Base-by-base conservation (phyloP, 2,113 vertebrate genomes). In the Delphinapterus leucas region DNA sequence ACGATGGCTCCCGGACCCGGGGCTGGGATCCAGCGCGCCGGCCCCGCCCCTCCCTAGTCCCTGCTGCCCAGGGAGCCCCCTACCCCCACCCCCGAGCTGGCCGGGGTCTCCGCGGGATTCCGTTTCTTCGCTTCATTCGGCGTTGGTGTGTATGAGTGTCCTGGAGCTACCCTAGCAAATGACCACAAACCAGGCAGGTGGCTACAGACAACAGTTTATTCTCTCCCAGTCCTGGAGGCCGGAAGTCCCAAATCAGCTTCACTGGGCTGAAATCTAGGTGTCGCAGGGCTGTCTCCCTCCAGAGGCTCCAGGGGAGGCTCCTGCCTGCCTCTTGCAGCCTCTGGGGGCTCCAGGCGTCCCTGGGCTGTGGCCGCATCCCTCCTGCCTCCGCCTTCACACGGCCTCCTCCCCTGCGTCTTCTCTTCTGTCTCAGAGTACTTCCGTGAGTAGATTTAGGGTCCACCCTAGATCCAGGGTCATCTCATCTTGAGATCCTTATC, bases 111-210 rank as follows among this genome's bases (percentile, higher is more conserved):
- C 5, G 6, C 8, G 20, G 68, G 68, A 73, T 2, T 44, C 44
- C 11, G 17, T 33, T 3, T 76, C 73, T 49, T 18, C 2, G 1
- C 74, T 77, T 77, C 17, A 2, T 21, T 33, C 9, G 1, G 44
- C 17, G 0, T 47, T 31, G 5, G 15, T 11, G 28, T 5, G 11
- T 38, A 1, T 26, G 70, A 36, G 31, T 2, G 4, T 25, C 21
- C 38, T 2, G 17, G 38, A 15, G 13, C 3, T 0, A 20, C 49
- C 38, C 7, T 58, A 3, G 6, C 25, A n/a, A 11, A 31, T 4
- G 33, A 8, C 20, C 63, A 9, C 41, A 8, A 8, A 5, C 26
- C 9, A 31, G 71, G 12, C 6, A 53, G 1, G 90, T 21, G 6
- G 2, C 77, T 60, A 8, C 55, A 10, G 25, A 26, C 77, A 2